These are phyloP conservation scores for Quadroppia sp. DNA, from an alignment of 2,888 invertebrate species.

Conservation along the genomic window DNA sequence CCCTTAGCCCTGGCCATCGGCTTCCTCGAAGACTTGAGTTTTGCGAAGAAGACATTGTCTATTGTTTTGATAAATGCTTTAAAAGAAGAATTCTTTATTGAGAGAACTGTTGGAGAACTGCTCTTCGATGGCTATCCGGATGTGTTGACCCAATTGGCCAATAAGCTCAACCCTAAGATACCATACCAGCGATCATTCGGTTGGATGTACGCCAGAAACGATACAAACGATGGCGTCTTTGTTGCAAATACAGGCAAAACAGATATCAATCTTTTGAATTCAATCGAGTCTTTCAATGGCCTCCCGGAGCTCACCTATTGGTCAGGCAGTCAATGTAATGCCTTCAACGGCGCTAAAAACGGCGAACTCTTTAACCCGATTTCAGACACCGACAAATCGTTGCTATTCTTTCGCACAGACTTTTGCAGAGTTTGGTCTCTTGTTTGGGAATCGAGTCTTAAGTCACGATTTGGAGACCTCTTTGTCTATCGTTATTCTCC, in stretches of 20 bases:
- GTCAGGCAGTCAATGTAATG: slow-evolving; percentile 36
- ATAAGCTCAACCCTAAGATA: slow-evolving; percentile 23
- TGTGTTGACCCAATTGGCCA: not conserved
- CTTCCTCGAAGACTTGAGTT: not conserved
- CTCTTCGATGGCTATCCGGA: slow-evolving; percentile 40
- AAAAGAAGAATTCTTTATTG: not conserved
- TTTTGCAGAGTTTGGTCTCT: slow-evolving; percentile 40
- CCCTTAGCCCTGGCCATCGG: slow-evolving; percentile 63
- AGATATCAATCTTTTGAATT: slow-evolving; percentile 31
- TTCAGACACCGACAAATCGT: not conserved
- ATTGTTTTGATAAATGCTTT: not conserved
- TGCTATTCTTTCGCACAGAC: slow-evolving; percentile 37
- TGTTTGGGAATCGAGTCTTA: not conserved
- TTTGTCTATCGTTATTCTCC: slow-evolving; percentile 37
- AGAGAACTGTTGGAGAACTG: slow-evolving; percentile 30
- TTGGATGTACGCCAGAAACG: slow-evolving; percentile 36
- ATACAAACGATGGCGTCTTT: slow-evolving; percentile 33
- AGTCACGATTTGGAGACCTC: slow-evolving; percentile 10
- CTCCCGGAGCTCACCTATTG: slow-evolving; percentile 21
- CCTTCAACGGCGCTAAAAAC: slow-evolving; percentile 41
- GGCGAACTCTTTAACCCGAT: slow-evolving; percentile 42
- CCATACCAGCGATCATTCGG: slow-evolving; percentile 31
- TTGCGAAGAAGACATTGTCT: not conserved
- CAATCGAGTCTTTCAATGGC: slow-evolving; percentile 34
- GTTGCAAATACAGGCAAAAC: slow-evolving; percentile 24